Conservation (phyloP, 2,888 invertebrate genomes). For the Prosopocoilus inquinatus region DNA sequence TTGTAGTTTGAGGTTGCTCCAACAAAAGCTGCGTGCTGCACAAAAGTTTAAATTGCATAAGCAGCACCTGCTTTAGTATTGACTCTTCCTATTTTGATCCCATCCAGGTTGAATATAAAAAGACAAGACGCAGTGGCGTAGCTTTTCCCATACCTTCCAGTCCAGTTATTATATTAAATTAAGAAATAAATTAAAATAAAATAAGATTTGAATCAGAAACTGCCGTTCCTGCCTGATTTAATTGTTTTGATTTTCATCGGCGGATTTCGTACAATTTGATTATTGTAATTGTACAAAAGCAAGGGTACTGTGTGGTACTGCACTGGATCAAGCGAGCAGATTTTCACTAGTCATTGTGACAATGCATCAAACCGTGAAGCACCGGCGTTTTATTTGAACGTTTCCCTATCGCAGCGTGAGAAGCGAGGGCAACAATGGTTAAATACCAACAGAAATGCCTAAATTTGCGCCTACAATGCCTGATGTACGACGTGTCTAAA, state of each 20-base stretch:
- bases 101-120: no score
- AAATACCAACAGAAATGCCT: conserved; percentile 40
- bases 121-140: no score
- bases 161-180: no score
- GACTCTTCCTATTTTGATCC: conserved; percentile 22
- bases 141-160: no score
- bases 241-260: no score
- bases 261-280: no score
- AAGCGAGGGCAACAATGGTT: conserved; percentile 33
- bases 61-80: conserved; percentile 37
- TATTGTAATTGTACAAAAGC: no score
- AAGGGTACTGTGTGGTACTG: conserved; percentile 2
- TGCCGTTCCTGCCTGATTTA: no score
- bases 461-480: conserved; percentile 37
- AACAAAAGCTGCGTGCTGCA: conserved; percentile 1
- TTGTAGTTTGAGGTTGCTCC: conserved; percentile 5
- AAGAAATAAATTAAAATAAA: no score
- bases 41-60: conserved; percentile 3
- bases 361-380: conserved; percentile 33
- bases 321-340: conserved; percentile 27
- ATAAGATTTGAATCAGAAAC: no score
- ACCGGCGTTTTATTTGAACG: conserved; percentile 37
- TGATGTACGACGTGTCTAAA: conserved; percentile 35
- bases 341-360: conserved; percentile 19
- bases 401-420: conserved; percentile 31